Base-by-base conservation (phyloP, 2,888 invertebrate species). In the Spodoptera littoralis region DNA sequence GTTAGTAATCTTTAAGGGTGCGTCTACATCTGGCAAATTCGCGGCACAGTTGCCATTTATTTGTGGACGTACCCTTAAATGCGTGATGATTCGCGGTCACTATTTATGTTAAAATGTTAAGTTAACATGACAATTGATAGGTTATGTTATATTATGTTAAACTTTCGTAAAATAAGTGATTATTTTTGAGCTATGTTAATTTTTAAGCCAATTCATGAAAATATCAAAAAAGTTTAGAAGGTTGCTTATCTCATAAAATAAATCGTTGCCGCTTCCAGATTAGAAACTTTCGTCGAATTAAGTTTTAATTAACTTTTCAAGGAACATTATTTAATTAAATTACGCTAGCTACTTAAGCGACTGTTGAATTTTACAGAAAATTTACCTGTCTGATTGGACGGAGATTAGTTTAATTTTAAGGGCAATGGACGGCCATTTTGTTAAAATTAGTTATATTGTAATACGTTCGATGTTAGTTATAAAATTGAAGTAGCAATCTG, bases 281-380 rank as follows among this genome's bases (percentile, higher is more conserved):
- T 70, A 77, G 65, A 58, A 77, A 79, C 47, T 79, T 76, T 76
- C 62, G 55, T 73, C 58, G 42, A 77, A 79, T 77, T 73, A 65
- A 77, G 70, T 70, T 79, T 79, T 79, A 77, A 77, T 79, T 77
- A 79, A 77, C 70, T 77, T 77, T 70, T 70, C 50, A 49, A 47
- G 55, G 53, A 65, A 64, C 58, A 62, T 77, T 77, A 79, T 77
- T 79, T 77, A 79, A 79, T 79, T 77, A 63, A 77, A 73, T 77
- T 66, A 77, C 62, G 64, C 57, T 42, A 66, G 60, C 66, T 76
- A 57, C 77, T 77, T 79, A 58, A 13, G 45, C 49, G 30, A 63
- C 55, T 64, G 61, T 59, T 76, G 46, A 73, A 70, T 74, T 73
- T 73, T 51, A 79, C 65, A 66, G 80, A 76, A 69, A 76, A 76